Percentiles rank a stretch among this genome's conserved stretches.
phyloP scores from a whole-genome alignment of 1,140 invertebrate genomes.

The Drosophila persimilis region DNA sequence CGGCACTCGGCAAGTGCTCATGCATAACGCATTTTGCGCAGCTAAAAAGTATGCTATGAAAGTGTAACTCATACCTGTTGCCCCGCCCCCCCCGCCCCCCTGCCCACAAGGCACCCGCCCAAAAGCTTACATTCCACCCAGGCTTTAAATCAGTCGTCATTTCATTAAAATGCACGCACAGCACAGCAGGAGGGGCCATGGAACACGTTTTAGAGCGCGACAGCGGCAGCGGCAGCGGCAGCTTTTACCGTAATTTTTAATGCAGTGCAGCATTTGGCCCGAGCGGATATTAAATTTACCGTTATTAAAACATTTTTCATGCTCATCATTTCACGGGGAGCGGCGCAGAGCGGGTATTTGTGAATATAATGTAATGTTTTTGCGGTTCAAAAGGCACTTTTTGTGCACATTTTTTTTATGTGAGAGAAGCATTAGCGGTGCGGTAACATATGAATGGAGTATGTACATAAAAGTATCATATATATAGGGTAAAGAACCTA shows the following conservation, averaged over 20 bases:
- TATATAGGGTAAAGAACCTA: background rate
- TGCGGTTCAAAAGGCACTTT: conserved; percentile 1
- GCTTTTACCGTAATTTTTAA: conserved; percentile 24
- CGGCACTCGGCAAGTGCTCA: conserved; percentile 54
- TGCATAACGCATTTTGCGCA: conserved; percentile 52
- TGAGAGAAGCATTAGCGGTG: background rate
- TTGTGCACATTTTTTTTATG: background rate
- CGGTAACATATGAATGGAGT: background rate
- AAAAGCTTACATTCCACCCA: background rate
- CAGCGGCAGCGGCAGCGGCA: too few species aligned
- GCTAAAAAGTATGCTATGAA: conserved; percentile 60
- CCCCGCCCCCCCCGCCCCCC: conserved; percentile 25
- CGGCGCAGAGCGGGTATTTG: too few species aligned
- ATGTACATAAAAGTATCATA: background rate
- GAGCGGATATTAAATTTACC: conserved; percentile 41
- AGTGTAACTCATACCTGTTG: conserved; percentile 62
- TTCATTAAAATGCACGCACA: conserved; percentile 41
- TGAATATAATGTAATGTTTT: too few species aligned
- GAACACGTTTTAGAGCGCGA: too few species aligned
- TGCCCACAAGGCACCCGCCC: too few species aligned
- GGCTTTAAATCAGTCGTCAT: conserved; percentile 45
- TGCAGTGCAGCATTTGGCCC: conserved; percentile 9
- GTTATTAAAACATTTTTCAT: conserved; percentile 39
- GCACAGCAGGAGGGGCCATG: background rate
- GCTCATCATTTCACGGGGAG: conserved; percentile 7